phyloP scores from a whole-genome alignment of 1,140 invertebrate genomes.

The Drosophila funebris region DNA sequence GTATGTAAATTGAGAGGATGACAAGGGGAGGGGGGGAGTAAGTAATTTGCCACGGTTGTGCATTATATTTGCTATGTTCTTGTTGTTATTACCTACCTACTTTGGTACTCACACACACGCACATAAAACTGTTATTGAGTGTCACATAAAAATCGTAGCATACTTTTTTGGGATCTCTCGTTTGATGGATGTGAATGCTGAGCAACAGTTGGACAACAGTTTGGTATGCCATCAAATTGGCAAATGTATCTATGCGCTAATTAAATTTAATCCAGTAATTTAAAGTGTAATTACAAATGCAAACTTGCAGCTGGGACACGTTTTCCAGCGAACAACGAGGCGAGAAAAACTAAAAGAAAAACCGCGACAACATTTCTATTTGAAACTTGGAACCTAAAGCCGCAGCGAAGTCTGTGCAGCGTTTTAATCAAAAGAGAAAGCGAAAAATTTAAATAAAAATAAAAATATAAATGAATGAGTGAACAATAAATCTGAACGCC shows the following conservation, averaged over 20 bases:
- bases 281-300: constrained; percentile 39
- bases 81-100: constrained; percentile 13
- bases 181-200: not conserved
- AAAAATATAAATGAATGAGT: too few relatives aligned
- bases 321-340: not conserved
- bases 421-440: constrained; percentile 11
- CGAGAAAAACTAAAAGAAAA: constrained; percentile 3
- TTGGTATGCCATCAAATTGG: not conserved
- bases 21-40: not conserved
- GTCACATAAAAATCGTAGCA: constrained; percentile 5
- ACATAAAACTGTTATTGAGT: not conserved
- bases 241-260: constrained; percentile 15
- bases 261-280: constrained; percentile 34
- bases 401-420: not conserved
- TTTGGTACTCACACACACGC: not conserved
- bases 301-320: constrained; percentile 12
- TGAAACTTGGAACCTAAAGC: not conserved
- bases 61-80: constrained; percentile 20
- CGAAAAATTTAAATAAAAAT: not conserved
- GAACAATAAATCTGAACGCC: not conserved
- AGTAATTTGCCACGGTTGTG: constrained; percentile 28
- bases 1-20: constrained; percentile 22
- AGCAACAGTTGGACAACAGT: constrained; percentile 30
- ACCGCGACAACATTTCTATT: constrained; percentile 14
- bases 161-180: constrained; percentile 10